Evolutionary conservation across 2,888 invertebrate species (phyloP).

Genomic region (Yponomeuta cagnagella): DNA sequence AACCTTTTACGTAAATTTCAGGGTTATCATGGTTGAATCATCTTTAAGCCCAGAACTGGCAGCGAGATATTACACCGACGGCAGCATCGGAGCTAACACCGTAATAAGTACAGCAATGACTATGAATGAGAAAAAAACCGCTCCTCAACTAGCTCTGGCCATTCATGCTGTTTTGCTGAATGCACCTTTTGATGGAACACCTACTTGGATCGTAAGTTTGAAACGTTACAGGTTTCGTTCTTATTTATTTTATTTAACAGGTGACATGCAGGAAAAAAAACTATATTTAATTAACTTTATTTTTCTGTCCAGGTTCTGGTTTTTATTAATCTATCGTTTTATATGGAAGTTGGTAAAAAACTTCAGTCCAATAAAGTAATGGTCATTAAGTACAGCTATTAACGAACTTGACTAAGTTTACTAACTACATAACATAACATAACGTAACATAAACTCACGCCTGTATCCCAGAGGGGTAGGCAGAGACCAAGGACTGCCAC

Average conservation of each 20-base stretch:
- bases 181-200: conserved; percentile 38
- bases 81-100: conserved; percentile 48
- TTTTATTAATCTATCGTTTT: too few relatives aligned
- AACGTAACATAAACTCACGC: too few relatives aligned
- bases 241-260: too few relatives aligned
- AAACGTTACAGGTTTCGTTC: not conserved
- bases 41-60: conserved; percentile 36
- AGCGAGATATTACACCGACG: conserved; percentile 46
- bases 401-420: too few relatives aligned
- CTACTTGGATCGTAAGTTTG: conserved; percentile 55
- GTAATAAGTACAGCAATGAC: conserved; percentile 49
- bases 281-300: conserved; percentile 5
- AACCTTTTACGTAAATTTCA: conserved; percentile 25
- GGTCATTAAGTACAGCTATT: too few relatives aligned
- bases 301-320: not conserved
- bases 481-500: too few relatives aligned
- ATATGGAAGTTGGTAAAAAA: too few relatives aligned
- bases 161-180: conserved; percentile 45
- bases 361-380: not conserved
- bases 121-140: conserved; percentile 29
- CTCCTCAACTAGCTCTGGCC: conserved; percentile 43
- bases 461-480: too few relatives aligned
- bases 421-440: too few relatives aligned
- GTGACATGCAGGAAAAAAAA: too few relatives aligned
- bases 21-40: conserved; percentile 52